Conservation (phyloP, 2,113 vertebrate species). For the human (Homo sapiens) region DNA sequence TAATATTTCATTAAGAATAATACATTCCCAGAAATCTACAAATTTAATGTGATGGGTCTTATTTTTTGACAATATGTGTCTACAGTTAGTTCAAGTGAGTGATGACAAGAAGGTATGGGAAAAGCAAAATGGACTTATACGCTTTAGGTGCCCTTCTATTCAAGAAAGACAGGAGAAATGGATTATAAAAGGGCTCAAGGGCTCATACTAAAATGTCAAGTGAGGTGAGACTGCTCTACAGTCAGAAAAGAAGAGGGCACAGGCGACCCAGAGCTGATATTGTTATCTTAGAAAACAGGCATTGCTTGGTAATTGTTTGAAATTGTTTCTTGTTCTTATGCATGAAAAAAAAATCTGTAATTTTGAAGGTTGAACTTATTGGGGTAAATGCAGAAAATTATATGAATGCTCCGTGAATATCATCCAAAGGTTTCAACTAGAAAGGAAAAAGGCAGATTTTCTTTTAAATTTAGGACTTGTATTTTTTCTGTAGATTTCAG, state of each 20-base stretch:
- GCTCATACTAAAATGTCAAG: slow-evolving; percentile 13
- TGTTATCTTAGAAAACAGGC: slow-evolving; percentile 2
- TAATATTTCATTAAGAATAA: neutral
- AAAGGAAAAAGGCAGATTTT: neutral
- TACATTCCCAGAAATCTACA: slow-evolving; percentile 25
- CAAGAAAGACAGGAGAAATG: neutral
- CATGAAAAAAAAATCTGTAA: neutral
- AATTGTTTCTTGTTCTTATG: neutral
- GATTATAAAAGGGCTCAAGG: neutral
- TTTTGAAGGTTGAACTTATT: neutral
- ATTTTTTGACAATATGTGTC: neutral
- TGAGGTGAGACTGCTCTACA: neutral
- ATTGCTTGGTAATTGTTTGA: neutral
- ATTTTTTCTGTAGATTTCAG: neutral
- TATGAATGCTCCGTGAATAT: neutral
- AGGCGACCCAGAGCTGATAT: neutral
- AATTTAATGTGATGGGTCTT: neutral
- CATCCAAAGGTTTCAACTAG: neutral
- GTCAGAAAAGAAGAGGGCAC: neutral
- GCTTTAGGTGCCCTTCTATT: neutral
- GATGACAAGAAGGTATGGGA: neutral
- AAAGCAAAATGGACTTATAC: neutral
- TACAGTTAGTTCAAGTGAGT: neutral
- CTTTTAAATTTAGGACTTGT: neutral
- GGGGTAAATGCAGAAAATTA: neutral